Percentiles rank a stretch among this genome's conserved stretches.
Evolutionary conservation across 1,140 invertebrate genomes (phyloP).

Genomic region (Magallana gigas): DNA sequence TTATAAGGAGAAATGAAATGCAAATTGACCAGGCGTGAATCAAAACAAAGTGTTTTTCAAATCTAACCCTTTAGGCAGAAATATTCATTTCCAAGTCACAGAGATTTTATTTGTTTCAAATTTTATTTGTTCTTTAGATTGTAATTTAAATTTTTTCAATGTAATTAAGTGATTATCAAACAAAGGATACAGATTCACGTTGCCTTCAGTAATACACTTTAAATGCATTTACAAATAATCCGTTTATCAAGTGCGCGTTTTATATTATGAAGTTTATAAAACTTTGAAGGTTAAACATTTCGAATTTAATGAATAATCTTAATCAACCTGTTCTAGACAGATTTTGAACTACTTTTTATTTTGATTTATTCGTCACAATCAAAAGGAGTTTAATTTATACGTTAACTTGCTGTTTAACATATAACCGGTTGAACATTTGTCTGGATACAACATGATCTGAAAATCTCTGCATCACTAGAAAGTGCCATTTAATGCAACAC

Average conservation of each 20-base stretch:
- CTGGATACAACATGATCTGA: too few species aligned
- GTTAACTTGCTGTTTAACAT: too few species aligned
- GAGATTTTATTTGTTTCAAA: slow-evolving; percentile 14
- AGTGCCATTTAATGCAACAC: too few species aligned
- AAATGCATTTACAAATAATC: slow-evolving; percentile 24
- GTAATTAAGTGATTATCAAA: slow-evolving; percentile 34
- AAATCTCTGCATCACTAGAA: too few species aligned
- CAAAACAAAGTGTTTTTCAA: neutral
- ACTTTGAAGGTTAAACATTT: neutral
- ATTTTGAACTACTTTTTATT: too few species aligned
- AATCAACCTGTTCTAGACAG: neutral
- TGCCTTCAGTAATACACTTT: slow-evolving; percentile 7
- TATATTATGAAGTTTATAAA: neutral
- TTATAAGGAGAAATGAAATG: too few species aligned
- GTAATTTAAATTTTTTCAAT: slow-evolving; percentile 3
- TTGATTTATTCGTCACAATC: too few species aligned
- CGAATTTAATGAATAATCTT: neutral
- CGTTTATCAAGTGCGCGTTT: slow-evolving; percentile 4
- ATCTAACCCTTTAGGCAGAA: slow-evolving; percentile 1
- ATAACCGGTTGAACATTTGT: too few species aligned
- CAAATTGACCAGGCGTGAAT: too few species aligned
- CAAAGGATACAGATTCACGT: slow-evolving; percentile 4
- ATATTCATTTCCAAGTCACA: slow-evolving; percentile 6
- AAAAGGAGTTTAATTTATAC: too few species aligned
- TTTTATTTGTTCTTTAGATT: slow-evolving; percentile 8